Conservation (phyloP, 2,113 vertebrate species). For the Conger conger region DNA sequence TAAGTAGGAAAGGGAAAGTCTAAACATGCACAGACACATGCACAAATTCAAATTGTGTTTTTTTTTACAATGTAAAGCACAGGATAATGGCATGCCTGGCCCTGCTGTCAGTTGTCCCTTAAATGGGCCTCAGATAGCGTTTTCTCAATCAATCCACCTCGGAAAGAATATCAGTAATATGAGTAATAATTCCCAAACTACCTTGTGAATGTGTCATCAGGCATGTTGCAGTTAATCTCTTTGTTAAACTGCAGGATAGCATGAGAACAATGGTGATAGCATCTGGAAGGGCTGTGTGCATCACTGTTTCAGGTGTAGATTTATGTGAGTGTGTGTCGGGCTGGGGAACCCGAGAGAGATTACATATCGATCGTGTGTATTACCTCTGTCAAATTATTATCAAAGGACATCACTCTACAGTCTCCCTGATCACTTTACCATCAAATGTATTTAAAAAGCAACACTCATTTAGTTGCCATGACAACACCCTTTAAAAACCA, state of each 20-base stretch:
- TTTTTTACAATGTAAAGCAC: constrained; percentile 46
- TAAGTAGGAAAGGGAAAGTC: constrained; percentile 29
- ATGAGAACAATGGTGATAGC: not conserved
- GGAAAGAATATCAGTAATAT: not conserved
- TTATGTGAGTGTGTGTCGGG: not conserved
- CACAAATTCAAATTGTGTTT: constrained; percentile 41
- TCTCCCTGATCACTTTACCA: not conserved
- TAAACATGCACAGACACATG: constrained; percentile 25
- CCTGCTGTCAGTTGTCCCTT: constrained; percentile 48
- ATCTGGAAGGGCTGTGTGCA: not conserved
- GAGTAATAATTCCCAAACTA: not conserved
- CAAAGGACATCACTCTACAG: not conserved
- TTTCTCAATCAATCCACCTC: constrained; percentile 1
- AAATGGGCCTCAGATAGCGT: constrained; percentile 46
- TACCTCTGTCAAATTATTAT: not conserved
- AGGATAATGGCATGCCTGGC: constrained; percentile 41
- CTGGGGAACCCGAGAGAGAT: not conserved
- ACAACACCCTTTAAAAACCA: not conserved
- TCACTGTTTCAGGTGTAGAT: not conserved
- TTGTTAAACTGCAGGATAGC: not conserved
- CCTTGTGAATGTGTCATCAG: not conserved
- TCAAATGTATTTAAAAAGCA: not conserved
- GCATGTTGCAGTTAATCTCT: not conserved
- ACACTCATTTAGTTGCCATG: not conserved
- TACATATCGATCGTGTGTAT: not conserved